These are phyloP conservation scores for Cosmia pyralina DNA, from an alignment of 2,888 invertebrate genomes.

Conservation along the genomic window DNA sequence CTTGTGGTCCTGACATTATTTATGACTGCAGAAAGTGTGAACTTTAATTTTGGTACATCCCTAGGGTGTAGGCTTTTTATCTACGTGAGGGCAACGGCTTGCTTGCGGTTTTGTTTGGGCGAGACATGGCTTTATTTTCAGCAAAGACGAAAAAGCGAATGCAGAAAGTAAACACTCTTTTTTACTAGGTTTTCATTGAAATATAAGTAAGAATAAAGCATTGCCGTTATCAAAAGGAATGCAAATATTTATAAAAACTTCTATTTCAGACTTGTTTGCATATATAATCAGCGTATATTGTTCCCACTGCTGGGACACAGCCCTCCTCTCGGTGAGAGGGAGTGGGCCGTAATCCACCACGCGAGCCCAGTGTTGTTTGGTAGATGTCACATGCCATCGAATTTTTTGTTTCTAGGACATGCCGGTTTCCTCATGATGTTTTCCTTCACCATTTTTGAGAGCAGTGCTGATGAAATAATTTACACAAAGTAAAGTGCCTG, in stretches of 20 bases:
- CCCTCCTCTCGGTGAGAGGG: too few relatives aligned
- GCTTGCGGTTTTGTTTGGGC: constrained; percentile 15
- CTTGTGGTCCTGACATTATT: constrained; percentile 64
- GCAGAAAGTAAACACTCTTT: background rate
- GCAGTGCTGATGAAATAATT: too few relatives aligned
- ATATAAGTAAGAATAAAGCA: too few relatives aligned
- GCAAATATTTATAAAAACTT: background rate
- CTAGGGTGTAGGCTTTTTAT: constrained; percentile 54
- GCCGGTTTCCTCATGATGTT: too few relatives aligned
- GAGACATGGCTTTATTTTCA: background rate
- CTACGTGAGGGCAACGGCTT: constrained; percentile 14
- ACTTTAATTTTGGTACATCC: constrained; percentile 59
- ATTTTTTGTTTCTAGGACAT: too few relatives aligned
- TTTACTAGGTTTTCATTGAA: too few relatives aligned
- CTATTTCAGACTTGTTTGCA: background rate
- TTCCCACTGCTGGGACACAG: too few relatives aligned
- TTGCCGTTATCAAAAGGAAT: background rate
- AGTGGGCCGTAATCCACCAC: too few relatives aligned
- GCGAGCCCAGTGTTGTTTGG: too few relatives aligned
- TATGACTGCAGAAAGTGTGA: constrained; percentile 63
- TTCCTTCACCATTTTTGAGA: too few relatives aligned
- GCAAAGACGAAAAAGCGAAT: background rate
- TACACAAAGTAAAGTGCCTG: too few relatives aligned
- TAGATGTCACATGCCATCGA: too few relatives aligned
- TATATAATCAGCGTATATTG: background rate